phyloP scores from a whole-genome alignment of 2,888 invertebrate genomes.

The Mesorhabditis belari region DNA sequence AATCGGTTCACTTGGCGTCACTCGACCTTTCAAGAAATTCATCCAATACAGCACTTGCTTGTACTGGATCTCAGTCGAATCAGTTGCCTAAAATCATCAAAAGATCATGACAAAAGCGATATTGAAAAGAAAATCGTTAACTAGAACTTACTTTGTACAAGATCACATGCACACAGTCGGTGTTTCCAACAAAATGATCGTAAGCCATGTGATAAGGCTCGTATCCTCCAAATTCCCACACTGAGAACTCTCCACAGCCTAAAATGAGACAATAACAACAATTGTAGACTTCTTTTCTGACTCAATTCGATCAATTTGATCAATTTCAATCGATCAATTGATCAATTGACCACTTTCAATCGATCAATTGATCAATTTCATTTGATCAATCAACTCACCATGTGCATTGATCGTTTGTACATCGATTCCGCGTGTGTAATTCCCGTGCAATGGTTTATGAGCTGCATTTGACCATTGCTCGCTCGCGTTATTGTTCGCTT shows the following conservation, averaged over 20 bases:
- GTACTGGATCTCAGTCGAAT: slow-evolving; percentile 60
- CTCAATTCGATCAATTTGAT: slow-evolving; percentile 46
- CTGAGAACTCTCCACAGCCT: slow-evolving; percentile 62
- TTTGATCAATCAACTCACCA: slow-evolving; percentile 39
- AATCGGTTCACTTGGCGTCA: slow-evolving; percentile 62
- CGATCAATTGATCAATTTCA: too few species aligned
- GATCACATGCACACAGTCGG: slow-evolving; percentile 64
- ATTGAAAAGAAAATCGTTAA: not conserved
- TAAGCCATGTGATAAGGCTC: slow-evolving; percentile 66
- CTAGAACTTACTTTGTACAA: slow-evolving; percentile 54
- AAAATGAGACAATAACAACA: slow-evolving; percentile 41
- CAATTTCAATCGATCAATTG: too few species aligned
- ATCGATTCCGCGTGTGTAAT: slow-evolving; percentile 65
- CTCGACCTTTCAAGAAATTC: slow-evolving; percentile 67
- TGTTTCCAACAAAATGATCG: slow-evolving; percentile 68
- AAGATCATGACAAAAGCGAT: not conserved
- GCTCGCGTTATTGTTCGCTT: slow-evolving; percentile 27
- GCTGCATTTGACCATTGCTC: slow-evolving; percentile 5
- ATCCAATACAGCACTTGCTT: slow-evolving; percentile 67
- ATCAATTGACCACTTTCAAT: too few species aligned
- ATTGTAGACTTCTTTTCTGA: slow-evolving; percentile 62
- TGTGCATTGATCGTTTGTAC: slow-evolving; percentile 62
- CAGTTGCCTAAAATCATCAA: slow-evolving; percentile 58
- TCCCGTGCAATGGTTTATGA: slow-evolving; percentile 52
- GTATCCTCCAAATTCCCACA: slow-evolving; percentile 73